phyloP scores from a whole-genome alignment of 2,797 vertebrate genomes.

The Dromococcyx pavoninus region DNA sequence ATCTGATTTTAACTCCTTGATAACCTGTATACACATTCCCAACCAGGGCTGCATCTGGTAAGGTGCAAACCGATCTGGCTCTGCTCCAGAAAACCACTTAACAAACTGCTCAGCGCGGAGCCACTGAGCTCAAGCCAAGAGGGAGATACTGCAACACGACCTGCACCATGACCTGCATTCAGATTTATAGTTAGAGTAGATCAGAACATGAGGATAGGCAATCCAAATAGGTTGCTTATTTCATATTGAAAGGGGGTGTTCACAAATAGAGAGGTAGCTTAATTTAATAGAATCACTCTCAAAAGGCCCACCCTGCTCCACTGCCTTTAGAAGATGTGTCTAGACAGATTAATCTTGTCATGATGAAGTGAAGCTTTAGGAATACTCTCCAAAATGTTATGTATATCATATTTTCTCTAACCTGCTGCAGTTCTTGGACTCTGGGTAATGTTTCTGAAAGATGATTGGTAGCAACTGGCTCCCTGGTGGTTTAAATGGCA shows the following conservation, averaged over 20 bases:
- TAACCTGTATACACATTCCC: not conserved
- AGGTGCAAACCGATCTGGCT: not conserved
- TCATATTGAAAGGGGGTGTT: not conserved
- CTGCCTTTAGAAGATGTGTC: not conserved
- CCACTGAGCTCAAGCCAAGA: not conserved
- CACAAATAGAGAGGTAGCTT: not conserved
- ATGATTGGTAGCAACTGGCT: not conserved
- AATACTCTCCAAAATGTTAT: not conserved
- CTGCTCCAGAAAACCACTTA: conserved; percentile 36
- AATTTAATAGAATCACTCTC: not conserved
- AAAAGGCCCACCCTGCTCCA: not conserved
- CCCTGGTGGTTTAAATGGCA: not conserved
- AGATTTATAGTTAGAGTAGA: not conserved
- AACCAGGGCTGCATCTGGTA: not conserved
- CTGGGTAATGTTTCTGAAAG: not conserved
- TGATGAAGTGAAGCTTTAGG: not conserved
- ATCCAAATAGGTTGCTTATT: not conserved
- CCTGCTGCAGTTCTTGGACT: not conserved
- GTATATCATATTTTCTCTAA: not conserved
- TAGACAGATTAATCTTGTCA: not conserved
- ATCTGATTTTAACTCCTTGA: conserved; percentile 24
- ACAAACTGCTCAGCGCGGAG: not conserved
- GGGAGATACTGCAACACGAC: not conserved
- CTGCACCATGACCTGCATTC: not conserved
- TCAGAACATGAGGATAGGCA: not conserved